Evolutionary conservation across 1,140 invertebrate genomes (phyloP), one percentile per base, ranked within the genome.

Genomic region (Rhyacophila brunnea): DNA sequence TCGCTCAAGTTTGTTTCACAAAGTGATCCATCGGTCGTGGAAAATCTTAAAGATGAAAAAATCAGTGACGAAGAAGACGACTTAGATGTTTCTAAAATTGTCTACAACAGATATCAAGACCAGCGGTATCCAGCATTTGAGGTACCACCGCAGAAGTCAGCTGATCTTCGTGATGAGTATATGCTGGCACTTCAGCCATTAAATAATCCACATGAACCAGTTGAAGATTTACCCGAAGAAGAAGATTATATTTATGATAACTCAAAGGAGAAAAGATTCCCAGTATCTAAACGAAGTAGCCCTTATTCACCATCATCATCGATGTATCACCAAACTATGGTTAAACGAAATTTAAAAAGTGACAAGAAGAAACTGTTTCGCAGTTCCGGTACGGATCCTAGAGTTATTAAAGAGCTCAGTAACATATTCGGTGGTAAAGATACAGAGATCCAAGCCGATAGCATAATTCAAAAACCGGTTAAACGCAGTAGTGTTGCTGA

Each of bases 271-370:
- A 86, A 86, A 74, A 74, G 83, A 2, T 85, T 85, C 67, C 82
- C 83, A 11, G 82, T 87, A n/a, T 73, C 81, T 17, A 86, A 86
- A 71, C 72, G 85, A 23, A 83, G 80, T 60, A 81, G 77, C 67
- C 76, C 76, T 1, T 66, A 73, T 11, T 73, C 72, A 36, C 47
- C 40, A 20, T 54, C 48, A 44, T 19, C 38, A 17, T 48, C 47
- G 10, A 19, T 36, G n/a, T 48, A 58, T 36, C 55, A 40, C 15
- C 20, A 46, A 55, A 20, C 32, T 20, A 34, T 58, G 9, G 17
- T 45, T 13, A 61, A 58, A 58, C 65, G 14, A 49, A 65, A 1
- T 55, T 64, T 48, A 42, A 48, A n/a, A 51, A 44, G 68, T 14
- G 73, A 74, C 40, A 70, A 69, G 23, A 71, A 70, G 20, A 68